Evolutionary conservation across 2,797 vertebrate genomes (phyloP), one percentile per base, ranked within the genome.

Genomic region (Odontamblyopus rebecca): DNA sequence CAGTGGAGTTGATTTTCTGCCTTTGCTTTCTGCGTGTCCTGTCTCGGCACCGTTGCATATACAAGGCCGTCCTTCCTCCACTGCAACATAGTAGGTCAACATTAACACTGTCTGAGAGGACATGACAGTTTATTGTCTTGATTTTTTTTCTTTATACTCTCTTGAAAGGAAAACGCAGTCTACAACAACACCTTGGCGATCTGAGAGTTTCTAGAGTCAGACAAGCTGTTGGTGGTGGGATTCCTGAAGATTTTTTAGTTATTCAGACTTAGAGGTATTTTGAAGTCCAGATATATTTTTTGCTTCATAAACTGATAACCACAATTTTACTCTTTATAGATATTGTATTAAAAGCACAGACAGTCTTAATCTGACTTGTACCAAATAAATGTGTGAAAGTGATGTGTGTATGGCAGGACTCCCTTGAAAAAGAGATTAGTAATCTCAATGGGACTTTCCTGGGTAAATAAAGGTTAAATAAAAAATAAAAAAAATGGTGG

Each of bases 1-100:
- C 94, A 0, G 91, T 93, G 30, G 93, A 93, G 84, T 93, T 97
- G 89, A 90, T 98, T 6, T 97, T 95, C 86, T 94, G 93, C 63
- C 85, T 89, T 4, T 95, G 95, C 61, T 98, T 98, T 85, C 74
- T 85, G 73, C 70, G 84, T 19, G 95, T 97, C 73, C 84, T 98
- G 77, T 76, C 88, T 1, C 83, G 78, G 13, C 94, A 97, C 73
- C 86, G 79, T 0, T n/a, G 75, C 53, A 18, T 91, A 48, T 98
- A 98, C 82, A 92, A 88, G 73, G 71, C 90, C 64, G 86, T 98
- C 26, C 91, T 97, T 48, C 81, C 75, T 48, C 82, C 84, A 0
- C 92, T 99, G 23, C 90, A 86, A 67, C 79, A 85, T 77, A 89
- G 97, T 98, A 92, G 77, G 96, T 89, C 6, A 26, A 23, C 26